phyloP scores from a whole-genome alignment of 2,113 vertebrate genomes.

The Lathamus discolor region DNA sequence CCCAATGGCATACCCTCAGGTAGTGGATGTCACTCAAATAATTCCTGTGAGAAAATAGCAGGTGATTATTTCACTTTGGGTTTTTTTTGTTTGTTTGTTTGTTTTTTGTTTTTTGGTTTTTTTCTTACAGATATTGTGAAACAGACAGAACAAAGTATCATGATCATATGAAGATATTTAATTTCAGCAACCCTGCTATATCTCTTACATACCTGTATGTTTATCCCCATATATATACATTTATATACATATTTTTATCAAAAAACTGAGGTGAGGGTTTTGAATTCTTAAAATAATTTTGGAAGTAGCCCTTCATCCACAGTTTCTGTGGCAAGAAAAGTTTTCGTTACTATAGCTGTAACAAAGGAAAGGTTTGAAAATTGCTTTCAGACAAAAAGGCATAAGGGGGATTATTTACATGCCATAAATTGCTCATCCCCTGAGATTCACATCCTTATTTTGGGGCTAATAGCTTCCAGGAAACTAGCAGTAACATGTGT shows the following conservation, averaged over 20 bases:
- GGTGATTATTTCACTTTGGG: accelerated
- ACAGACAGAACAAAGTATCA: not conserved
- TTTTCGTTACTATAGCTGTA: constrained; percentile 20
- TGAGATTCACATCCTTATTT: constrained; percentile 44
- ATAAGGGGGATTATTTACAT: constrained; percentile 21
- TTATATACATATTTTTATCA: constrained; percentile 13
- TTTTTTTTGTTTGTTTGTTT: too few relatives aligned
- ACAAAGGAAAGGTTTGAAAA: constrained; percentile 59
- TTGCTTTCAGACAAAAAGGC: constrained; percentile 45
- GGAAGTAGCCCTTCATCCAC: constrained; percentile 6
- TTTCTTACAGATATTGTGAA: not conserved
- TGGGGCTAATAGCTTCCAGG: constrained; percentile 11
- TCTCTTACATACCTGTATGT: accelerated
- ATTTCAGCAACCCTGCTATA: not conserved
- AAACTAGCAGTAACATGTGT: constrained; percentile 28
- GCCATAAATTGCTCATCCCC: constrained; percentile 17
- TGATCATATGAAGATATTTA: not conserved
- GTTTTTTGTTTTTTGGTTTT: not conserved
- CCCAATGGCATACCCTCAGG: not conserved
- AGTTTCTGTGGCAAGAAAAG: constrained; percentile 33
- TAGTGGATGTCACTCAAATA: not conserved
- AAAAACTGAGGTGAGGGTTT: constrained; percentile 26
- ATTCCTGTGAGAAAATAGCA: not conserved
- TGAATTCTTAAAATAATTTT: constrained; percentile 2
- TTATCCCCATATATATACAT: not conserved